Evolutionary conservation across 2,113 vertebrate genomes (phyloP).

Genomic region (Piprites chloris): DNA sequence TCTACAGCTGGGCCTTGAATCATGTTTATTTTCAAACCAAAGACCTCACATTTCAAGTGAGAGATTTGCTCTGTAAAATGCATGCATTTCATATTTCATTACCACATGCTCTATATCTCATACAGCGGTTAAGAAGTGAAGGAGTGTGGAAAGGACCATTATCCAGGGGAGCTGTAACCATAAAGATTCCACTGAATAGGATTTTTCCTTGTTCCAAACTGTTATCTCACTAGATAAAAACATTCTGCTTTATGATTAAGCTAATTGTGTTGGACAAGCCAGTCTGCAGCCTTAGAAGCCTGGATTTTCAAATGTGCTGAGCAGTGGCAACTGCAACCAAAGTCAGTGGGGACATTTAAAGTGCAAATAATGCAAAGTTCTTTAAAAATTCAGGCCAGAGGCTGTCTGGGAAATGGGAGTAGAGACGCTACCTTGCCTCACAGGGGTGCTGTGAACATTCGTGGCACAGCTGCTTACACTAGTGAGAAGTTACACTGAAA

Average conservation of each 20-base stretch:
- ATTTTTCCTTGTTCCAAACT: conserved; percentile 3
- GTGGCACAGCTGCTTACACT: background rate
- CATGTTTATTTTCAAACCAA: background rate
- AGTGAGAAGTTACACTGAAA: background rate
- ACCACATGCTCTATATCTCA: background rate
- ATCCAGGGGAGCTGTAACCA: background rate
- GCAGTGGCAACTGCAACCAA: background rate
- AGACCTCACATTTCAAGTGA: background rate
- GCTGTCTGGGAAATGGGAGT: background rate
- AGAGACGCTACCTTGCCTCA: background rate
- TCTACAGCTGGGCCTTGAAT: background rate
- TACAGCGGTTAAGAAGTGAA: background rate
- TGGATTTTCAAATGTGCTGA: conserved; percentile 46
- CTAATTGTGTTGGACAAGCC: conserved; percentile 33
- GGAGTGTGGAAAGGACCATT: conserved; percentile 1
- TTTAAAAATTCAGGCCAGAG: background rate
- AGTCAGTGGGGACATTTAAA: background rate
- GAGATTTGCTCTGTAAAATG: background rate
- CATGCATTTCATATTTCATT: conserved; percentile 16
- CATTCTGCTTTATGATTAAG: conserved; percentile 29
- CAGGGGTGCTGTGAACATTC: background rate
- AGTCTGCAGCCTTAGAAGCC: background rate
- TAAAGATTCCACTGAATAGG: conserved; percentile 11
- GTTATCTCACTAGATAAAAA: conserved; percentile 46
- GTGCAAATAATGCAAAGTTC: background rate